A percentile compares a stretch with the other conserved stretches of the same genome.
These are phyloP conservation scores for Sebastes hubbsi DNA, from an alignment of 2,797 vertebrate species.

Conservation along the genomic window DNA sequence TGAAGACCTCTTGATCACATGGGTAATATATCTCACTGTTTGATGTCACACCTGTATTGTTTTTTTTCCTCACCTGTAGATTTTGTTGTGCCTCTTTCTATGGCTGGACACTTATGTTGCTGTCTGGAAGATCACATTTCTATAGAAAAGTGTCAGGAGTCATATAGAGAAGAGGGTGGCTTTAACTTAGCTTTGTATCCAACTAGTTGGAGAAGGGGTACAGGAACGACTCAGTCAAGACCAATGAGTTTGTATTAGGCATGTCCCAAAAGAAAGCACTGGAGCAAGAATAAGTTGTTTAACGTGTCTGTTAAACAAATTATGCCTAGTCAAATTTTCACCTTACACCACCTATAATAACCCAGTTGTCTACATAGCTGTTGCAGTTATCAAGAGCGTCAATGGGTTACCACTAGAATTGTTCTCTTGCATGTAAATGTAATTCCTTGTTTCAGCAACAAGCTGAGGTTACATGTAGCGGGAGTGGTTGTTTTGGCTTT, in stretches of 20 bases:
- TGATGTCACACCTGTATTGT: not conserved
- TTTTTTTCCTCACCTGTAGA: not conserved
- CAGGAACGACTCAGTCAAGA: not conserved
- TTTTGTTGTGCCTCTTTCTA: not conserved
- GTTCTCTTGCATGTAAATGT: not conserved
- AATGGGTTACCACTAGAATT: not conserved
- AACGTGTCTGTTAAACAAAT: not conserved
- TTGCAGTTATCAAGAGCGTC: not conserved
- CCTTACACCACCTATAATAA: not conserved
- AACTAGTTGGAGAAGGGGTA: not conserved
- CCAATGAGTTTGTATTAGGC: not conserved
- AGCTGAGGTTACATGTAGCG: not conserved
- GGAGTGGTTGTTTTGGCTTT: not conserved
- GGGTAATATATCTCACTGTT: conserved; percentile 66
- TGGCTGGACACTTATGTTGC: not conserved
- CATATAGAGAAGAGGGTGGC: not conserved
- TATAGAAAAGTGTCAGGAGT: not conserved
- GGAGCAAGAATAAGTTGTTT: not conserved
- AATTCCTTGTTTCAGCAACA: not conserved
- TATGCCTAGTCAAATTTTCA: not conserved
- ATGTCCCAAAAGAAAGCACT: not conserved
- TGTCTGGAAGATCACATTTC: not conserved
- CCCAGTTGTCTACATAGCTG: not conserved
- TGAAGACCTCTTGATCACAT: conserved; percentile 79
- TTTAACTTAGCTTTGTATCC: not conserved